A percentile compares a stretch with the other conserved stretches of the same genome.
These are phyloP conservation scores for Chloroclysta siterata DNA, from an alignment of 2,888 invertebrate genomes.

Conservation along the genomic window DNA sequence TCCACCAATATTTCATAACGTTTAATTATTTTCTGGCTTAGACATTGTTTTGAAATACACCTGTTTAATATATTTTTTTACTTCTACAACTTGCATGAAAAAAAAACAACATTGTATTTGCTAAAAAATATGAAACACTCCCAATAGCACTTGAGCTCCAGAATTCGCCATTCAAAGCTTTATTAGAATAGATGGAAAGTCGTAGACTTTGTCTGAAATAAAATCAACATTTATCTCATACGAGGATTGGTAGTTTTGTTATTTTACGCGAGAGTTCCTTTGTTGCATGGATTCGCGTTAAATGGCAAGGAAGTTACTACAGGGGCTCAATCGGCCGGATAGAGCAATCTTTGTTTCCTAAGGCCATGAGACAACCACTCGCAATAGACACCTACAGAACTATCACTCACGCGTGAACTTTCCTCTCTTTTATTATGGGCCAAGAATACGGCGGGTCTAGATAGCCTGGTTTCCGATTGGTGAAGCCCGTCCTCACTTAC, in stretches of 20 bases:
- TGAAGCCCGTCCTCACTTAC: constrained; percentile 73
- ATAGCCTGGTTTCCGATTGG: constrained; percentile 54
- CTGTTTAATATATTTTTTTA: too few species aligned
- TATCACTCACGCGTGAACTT: constrained; percentile 36
- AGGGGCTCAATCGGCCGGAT: constrained; percentile 80
- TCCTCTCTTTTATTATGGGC: constrained; percentile 6
- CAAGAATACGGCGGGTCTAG: constrained; percentile 54
- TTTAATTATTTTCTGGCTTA: too few species aligned
- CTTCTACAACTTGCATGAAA: too few species aligned
- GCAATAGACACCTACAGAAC: constrained; percentile 58
- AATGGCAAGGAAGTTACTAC: constrained; percentile 84
- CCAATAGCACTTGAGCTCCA: background rate
- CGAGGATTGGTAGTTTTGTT: constrained; percentile 80
- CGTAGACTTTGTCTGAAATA: constrained; percentile 33
- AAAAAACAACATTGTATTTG: background rate
- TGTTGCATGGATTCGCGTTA: constrained; percentile 82
- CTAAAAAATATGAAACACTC: background rate
- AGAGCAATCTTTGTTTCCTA: constrained; percentile 81
- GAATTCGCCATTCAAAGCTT: constrained; percentile 2
- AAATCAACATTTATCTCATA: constrained; percentile 59
- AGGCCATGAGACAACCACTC: constrained; percentile 70
- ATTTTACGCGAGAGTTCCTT: constrained; percentile 80
- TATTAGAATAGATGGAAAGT: constrained; percentile 22
- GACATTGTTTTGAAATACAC: too few species aligned
- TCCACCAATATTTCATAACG: too few species aligned